Evolutionary conservation across 2,113 vertebrate species (phyloP).

Genomic region (Podocnemis expansa): DNA sequence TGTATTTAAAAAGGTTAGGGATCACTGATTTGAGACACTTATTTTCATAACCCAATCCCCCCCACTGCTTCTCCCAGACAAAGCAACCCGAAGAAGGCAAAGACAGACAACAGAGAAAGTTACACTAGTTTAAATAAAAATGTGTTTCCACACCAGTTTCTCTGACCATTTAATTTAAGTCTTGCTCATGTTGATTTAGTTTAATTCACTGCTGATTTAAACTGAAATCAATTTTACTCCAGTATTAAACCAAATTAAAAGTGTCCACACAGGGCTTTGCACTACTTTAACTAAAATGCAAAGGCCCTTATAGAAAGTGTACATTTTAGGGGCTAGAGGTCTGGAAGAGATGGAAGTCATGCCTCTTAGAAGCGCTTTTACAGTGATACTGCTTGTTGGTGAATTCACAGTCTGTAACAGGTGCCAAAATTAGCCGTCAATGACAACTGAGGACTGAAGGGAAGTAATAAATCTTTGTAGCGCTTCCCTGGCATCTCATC

Average conservation of each 20-base stretch:
- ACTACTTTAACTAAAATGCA: background rate
- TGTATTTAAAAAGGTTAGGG: too few species aligned
- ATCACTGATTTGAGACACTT: background rate
- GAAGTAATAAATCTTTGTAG: background rate
- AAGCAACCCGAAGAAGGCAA: background rate
- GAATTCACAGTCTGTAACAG: background rate
- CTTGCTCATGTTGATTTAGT: background rate
- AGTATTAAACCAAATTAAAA: background rate
- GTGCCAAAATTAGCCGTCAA: background rate
- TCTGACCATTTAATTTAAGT: background rate
- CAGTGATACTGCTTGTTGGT: background rate
- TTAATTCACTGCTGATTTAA: background rate
- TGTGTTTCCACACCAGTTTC: background rate
- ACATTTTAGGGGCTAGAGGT: fast-evolving
- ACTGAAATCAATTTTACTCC: background rate
- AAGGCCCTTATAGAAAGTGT: background rate
- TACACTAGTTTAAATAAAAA: background rate
- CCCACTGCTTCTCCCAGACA: background rate
- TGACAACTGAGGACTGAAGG: background rate
- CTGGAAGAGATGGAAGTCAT: background rate
- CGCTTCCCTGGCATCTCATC: background rate
- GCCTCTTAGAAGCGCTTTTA: background rate
- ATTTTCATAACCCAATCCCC: background rate
- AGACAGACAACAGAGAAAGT: background rate
- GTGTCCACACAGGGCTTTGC: background rate